Base-by-base conservation (phyloP, 2,888 invertebrate genomes). In the Pristionchus entomophagus region DNA sequence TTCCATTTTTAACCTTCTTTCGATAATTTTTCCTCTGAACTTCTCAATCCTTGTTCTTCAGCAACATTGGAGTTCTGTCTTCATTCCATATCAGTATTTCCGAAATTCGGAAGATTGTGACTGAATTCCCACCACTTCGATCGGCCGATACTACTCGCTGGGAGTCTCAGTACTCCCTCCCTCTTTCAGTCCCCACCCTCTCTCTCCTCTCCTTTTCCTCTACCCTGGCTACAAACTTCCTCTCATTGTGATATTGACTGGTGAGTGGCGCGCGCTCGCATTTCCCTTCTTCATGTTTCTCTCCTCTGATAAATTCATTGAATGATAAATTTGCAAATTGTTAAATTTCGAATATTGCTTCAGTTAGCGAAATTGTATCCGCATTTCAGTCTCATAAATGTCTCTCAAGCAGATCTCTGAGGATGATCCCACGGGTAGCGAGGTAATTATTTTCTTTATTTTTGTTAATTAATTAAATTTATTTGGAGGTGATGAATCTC, bases 401-500 rank as follows among this genome's bases (percentile, higher is more conserved):
- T 69, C 69, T 19, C 69, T 69, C 19, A 35, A 35, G 69, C 69
- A 69, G 41, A 38, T 81, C n/a, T 38, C 81, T 35, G 81, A 81
- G 14, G 56, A 81, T 26, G 81, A 81, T 56, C 81, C 81, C 56
- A 81, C 53, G 10, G 81, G 81, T n/a, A 81, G 56, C 35, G 81
- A 81, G 35, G 81, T 81, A 17, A 49, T 14, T n/a, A n/a, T 29
- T 69, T 17, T n/a, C 1, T 8, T 19, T 38, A 14, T n/a, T 45
- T 77, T 1, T 45, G 22, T 73, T 73, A 41, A 49, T 26, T 5
- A 29, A 32, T 45, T 45, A 45, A 29, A n/a, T 14, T 6, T 59
- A 29, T 49, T 49, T 78, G 41, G 2, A 81, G 81, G 81, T 81
- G 3, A 81, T 81, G 81, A 56, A 81, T n/a, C 81, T 81, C 0